A percentile compares a stretch with the other conserved stretches of the same genome.
phyloP scores from a whole-genome alignment of 2,797 vertebrate genomes.

The Siniperca scherzeri region DNA sequence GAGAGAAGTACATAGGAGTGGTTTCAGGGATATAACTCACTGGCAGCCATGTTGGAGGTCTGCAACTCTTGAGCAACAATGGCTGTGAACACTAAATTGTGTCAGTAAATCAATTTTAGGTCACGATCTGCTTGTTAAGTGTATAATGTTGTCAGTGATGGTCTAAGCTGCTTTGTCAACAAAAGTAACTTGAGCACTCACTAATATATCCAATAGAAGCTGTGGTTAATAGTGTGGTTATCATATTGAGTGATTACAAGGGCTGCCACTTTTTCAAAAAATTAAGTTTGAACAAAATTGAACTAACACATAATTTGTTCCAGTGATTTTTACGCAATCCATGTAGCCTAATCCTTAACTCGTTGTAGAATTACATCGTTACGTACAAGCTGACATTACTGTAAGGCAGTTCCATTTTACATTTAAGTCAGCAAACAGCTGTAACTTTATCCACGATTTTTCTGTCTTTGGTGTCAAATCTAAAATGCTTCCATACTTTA shows the following conservation, averaged over 20 bases:
- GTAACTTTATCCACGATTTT: not conserved
- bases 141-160: not conserved
- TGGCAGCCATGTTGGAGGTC: conserved; percentile 10
- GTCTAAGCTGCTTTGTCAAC: not conserved
- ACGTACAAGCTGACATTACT: not conserved
- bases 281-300: not conserved
- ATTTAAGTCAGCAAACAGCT: not conserved
- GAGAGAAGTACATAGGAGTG: not conserved
- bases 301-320: not conserved
- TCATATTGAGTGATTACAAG: not conserved
- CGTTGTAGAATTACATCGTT: not conserved
- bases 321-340: too few species aligned
- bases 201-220: not conserved
- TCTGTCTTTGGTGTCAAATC: not conserved
- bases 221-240: not conserved
- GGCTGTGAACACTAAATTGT: not conserved
- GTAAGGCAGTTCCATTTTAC: not conserved
- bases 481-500: not conserved
- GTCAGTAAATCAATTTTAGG: not conserved
- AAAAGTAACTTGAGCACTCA: not conserved
- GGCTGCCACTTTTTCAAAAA: too few species aligned
- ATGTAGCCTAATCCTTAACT: not conserved
- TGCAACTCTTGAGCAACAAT: not conserved
- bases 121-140: not conserved
- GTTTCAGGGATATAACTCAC: conserved; percentile 12